phyloP scores from a whole-genome alignment of 2,888 invertebrate species.

The Leptinotarsa haldemani region DNA sequence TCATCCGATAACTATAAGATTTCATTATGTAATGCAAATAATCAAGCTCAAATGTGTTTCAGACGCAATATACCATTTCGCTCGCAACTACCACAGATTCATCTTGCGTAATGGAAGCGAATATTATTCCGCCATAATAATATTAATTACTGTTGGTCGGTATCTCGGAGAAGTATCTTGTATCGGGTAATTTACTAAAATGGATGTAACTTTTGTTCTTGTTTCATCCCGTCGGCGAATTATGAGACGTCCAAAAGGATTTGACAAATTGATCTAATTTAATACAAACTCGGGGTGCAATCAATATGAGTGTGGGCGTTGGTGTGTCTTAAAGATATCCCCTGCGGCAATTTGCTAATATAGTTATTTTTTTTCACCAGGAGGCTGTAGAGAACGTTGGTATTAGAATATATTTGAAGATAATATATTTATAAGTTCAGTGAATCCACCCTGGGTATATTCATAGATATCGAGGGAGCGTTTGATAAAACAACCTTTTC shows the following conservation, averaged over 20 bases:
- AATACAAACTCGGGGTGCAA: conserved; percentile 52
- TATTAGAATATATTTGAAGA: too few species aligned
- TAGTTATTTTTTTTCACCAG: not conserved
- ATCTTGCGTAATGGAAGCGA: conserved; percentile 17
- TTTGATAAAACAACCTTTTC: too few species aligned
- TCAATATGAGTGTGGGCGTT: conserved; percentile 46
- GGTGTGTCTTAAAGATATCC: conserved; percentile 6
- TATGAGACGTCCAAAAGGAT: conserved; percentile 56
- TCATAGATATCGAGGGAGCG: too few species aligned
- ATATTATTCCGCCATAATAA: conserved; percentile 34
- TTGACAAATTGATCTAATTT: conserved; percentile 60
- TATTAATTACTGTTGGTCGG: conserved; percentile 50
- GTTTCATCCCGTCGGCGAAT: conserved; percentile 52
- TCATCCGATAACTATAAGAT: too few species aligned
- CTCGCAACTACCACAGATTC: conserved; percentile 5
- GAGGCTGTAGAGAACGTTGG: too few species aligned
- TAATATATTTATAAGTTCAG: too few species aligned
- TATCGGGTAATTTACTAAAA: conserved; percentile 54
- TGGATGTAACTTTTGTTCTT: conserved; percentile 54
- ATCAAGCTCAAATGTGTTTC: not conserved
- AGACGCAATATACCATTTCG: conserved; percentile 3
- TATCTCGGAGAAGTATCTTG: conserved; percentile 50
- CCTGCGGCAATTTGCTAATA: not conserved
- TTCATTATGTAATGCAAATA: not conserved
- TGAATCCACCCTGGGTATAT: too few species aligned